A percentile compares a stretch with the other conserved stretches of the same genome.
These are phyloP conservation scores for Drosophila repleta DNA, from an alignment of 1,140 invertebrate species.

Conservation along the genomic window DNA sequence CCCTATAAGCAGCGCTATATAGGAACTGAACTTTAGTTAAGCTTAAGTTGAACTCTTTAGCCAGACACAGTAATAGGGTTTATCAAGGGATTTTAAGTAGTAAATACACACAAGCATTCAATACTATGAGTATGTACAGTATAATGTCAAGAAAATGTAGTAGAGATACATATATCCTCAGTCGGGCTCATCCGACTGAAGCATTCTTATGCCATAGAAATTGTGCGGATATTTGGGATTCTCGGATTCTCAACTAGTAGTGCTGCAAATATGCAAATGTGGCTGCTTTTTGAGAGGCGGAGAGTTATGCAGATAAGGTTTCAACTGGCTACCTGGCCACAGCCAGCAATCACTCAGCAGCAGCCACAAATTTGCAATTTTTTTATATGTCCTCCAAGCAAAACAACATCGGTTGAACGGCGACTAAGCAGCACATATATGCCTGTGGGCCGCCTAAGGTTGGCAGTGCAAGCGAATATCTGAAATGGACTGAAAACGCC, in stretches of 20 bases:
- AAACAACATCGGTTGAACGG: conserved; percentile 15
- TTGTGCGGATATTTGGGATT: conserved; percentile 13
- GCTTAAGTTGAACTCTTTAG: too few species aligned
- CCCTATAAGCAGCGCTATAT: conserved; percentile 29
- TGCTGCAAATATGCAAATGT: conserved; percentile 58
- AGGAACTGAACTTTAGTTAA: too few species aligned
- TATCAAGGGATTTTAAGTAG: too few species aligned
- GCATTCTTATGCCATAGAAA: not conserved
- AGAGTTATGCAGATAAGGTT: conserved; percentile 5
- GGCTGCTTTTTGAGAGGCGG: conserved; percentile 18
- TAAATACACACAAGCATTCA: too few species aligned
- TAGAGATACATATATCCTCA: conserved; percentile 9
- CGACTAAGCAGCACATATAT: conserved; percentile 4
- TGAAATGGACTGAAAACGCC: conserved; percentile 37
- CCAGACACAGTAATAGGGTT: too few species aligned
- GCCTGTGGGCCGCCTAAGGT: not conserved
- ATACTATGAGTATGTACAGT: too few species aligned
- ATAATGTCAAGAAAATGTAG: not conserved
- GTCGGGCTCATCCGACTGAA: too few species aligned
- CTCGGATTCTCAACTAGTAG: not conserved
- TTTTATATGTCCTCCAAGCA: conserved; percentile 62
- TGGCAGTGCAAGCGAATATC: conserved; percentile 40
- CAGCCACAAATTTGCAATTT: conserved; percentile 57
- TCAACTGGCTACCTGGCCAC: conserved; percentile 33
- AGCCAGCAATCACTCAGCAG: conserved; percentile 53